These are phyloP conservation scores for Rhizomys pruinosus DNA, from an alignment of 2,113 vertebrate species.

Conservation along the genomic window DNA sequence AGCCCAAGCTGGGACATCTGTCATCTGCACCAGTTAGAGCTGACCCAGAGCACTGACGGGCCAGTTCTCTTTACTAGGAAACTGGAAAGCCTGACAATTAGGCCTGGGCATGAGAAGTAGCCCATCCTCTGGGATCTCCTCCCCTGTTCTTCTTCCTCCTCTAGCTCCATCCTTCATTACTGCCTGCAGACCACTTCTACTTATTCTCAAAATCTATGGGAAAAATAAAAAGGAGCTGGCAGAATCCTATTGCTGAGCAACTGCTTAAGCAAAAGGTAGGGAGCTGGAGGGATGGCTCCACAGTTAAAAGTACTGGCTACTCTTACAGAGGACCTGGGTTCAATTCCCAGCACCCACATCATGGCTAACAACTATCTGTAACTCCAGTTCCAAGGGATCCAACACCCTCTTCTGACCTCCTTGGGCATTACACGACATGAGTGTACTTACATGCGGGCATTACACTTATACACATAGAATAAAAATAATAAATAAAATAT, in stretches of 20 bases:
- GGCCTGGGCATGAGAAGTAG: neutral
- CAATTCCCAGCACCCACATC: neutral
- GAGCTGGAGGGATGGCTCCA: neutral
- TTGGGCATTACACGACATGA: neutral
- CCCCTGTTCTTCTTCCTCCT: neutral
- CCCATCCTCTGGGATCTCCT: neutral
- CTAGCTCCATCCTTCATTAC: neutral
- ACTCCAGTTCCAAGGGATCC: neutral
- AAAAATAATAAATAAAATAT: neutral
- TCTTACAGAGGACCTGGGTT: neutral
- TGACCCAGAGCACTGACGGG: neutral
- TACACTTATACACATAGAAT: neutral
- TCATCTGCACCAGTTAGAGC: neutral
- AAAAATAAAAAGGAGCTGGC: no score
- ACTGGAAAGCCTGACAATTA: neutral
- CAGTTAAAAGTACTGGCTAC: neutral
- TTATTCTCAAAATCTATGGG: neutral
- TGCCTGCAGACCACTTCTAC: neutral
- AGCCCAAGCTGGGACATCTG: neutral
- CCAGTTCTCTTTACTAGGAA: neutral
- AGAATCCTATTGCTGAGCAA: neutral
- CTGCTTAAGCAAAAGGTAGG: neutral
- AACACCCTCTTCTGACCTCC: neutral
- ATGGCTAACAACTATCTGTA: neutral
- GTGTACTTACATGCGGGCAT: neutral